Evolutionary conservation across 1,140 invertebrate species (phyloP).

Genomic region (Drosophila sp.): DNA sequence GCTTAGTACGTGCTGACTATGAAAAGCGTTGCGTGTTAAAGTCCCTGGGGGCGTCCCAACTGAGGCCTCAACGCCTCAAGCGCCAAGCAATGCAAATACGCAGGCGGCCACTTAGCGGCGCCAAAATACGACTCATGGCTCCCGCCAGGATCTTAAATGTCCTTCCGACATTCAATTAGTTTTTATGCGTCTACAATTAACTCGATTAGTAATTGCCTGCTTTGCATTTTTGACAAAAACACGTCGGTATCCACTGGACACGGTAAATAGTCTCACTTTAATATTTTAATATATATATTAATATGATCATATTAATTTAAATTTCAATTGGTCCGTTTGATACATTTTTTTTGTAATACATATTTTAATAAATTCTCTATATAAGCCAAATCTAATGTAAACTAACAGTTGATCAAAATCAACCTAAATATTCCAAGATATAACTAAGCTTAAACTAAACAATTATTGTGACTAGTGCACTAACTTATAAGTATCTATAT

Average conservation of each 20-base stretch:
- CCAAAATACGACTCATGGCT: constrained; percentile 35
- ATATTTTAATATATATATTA: too few species aligned
- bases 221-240: constrained; percentile 9
- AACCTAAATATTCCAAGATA: too few species aligned
- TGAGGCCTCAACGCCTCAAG: constrained; percentile 33
- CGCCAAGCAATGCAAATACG: constrained; percentile 62
- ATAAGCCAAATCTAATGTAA: too few species aligned
- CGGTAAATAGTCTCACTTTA: too few species aligned
- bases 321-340: too few species aligned
- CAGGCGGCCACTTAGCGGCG: constrained; percentile 60
- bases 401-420: too few species aligned
- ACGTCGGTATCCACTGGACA: not conserved
- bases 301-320: not conserved
- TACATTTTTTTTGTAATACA: too few species aligned
- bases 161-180: constrained; percentile 37
- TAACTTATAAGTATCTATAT: too few species aligned
- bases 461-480: too few species aligned
- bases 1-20: constrained; percentile 28
- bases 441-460: too few species aligned
- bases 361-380: too few species aligned
- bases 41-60: constrained; percentile 45
- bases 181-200: constrained; percentile 47
- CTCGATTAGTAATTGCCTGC: constrained; percentile 29
- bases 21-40: constrained; percentile 38
- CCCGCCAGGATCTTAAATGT: not conserved